Evolutionary conservation across 2,888 invertebrate species (phyloP).

Genomic region (Caenorhabditis afra): DNA sequence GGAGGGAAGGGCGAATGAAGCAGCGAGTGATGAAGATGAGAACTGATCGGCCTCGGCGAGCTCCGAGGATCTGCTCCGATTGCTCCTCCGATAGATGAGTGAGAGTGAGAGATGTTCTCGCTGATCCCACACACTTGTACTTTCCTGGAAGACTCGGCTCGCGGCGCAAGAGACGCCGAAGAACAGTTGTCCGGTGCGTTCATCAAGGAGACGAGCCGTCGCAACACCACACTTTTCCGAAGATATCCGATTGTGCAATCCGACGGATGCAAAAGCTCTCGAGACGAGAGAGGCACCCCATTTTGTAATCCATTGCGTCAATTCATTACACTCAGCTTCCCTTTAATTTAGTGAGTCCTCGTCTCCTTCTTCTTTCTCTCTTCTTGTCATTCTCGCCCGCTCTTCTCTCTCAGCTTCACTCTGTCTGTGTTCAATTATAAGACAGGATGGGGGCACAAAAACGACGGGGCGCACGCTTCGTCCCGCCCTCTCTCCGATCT

Average conservation of each 20-base stretch:
- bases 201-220: constrained; percentile 17
- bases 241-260: constrained; percentile 40
- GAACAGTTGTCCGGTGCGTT: constrained; percentile 48
- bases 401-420: not conserved
- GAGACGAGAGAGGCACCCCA: constrained; percentile 8
- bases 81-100: constrained; percentile 30
- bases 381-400: too few species aligned
- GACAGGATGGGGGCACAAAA: constrained; percentile 32
- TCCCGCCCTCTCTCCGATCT: constrained; percentile 3
- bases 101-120: constrained; percentile 37
- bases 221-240: constrained; percentile 3
- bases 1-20: not conserved
- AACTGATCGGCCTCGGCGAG: too few species aligned
- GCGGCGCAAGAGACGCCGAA: not conserved
- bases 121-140: constrained; percentile 54
- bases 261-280: not conserved
- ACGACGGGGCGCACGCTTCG: constrained; percentile 18
- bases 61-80: constrained; percentile 5
- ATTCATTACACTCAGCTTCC: constrained; percentile 33
- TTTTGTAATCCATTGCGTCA: constrained; percentile 16
- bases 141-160: constrained; percentile 26
- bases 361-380: too few species aligned
- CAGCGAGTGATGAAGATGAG: constrained; percentile 5
- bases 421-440: constrained; percentile 53
- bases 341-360: constrained; percentile 1